Base-by-base conservation (phyloP, 1,140 invertebrate species). In the Calliopsis andreniformis region DNA sequence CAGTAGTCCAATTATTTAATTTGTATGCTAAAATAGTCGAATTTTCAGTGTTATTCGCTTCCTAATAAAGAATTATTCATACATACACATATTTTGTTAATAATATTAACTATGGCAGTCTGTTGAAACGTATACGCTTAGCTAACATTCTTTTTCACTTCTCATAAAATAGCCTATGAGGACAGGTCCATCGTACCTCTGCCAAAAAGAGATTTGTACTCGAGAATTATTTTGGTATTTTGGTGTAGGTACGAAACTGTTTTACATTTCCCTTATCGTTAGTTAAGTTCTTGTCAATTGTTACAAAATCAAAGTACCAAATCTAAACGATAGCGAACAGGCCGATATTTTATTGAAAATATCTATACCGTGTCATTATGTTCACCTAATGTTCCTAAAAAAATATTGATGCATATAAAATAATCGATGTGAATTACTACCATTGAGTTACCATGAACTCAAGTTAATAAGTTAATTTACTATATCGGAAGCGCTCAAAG, bases 41-140 rank as follows among this genome's bases (percentile, higher is more conserved):
- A 62, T 75, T 55, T 23, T 59, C 56, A 45, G 49, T 28, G 23
- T 78, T 80, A 79, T 20, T 79, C 42, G 12, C 30, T 70, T 7
- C 30, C 16, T 73, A 51, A 53, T 14, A 47, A 78, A 47, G 3
- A 35, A 42, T 76, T 70, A 63, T 30, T 49, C 56, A 32, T 47
- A 59, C 28, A 76, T 62, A 64, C 16, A 68, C 55, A 56, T 73
- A 64, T 12, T 67, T 30, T 23, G 58, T 63, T n/a, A 79, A 70
- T 70, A 83, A 76, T 32, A 80, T 83, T 76, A 84, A 83, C 59
- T 84, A 83, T 84, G 81, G 82, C 82, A 84, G 82, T 84, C 78
- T 83, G 43, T 83, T 63, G 28, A 83, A 83, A 84, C 66, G 55
- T 75, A 61, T 30, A 55, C 75, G 63, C 59, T 75, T 66, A 62